A percentile compares a stretch with the other conserved stretches of the same genome.
Conservation (phyloP, 2,797 vertebrate genomes). For the Margarornis squamiger region DNA sequence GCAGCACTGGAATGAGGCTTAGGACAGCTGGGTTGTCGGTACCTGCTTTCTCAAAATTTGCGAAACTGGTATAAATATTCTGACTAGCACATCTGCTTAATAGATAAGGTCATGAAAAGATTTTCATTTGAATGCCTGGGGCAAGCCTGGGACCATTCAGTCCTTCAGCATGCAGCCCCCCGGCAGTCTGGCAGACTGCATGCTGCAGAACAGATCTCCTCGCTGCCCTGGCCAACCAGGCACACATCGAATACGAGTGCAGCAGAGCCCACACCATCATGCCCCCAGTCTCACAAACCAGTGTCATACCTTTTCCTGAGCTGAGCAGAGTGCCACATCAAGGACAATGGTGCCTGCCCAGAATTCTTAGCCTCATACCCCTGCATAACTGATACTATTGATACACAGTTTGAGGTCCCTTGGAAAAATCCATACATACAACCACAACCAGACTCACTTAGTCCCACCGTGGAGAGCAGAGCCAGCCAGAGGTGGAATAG, state of each 20-base stretch:
- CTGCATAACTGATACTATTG: not conserved
- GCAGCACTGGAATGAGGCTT: not conserved
- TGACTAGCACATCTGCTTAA: not conserved
- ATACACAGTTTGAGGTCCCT: not conserved
- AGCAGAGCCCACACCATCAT: not conserved
- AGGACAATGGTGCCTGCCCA: not conserved
- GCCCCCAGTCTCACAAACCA: not conserved
- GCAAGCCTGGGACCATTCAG: not conserved
- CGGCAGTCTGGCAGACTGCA: not conserved
- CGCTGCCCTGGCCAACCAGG: not conserved
- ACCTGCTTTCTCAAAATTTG: not conserved
- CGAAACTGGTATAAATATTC: not conserved
- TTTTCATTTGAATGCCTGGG: not conserved
- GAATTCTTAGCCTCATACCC: not conserved
- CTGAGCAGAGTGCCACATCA: not conserved
- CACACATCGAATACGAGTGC: not conserved
- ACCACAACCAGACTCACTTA: rapidly evolving
- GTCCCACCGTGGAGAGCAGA: not conserved
- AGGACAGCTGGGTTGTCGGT: not conserved
- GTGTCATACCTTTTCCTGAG: not conserved
- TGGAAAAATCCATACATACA: not conserved
- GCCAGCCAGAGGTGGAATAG: not conserved
- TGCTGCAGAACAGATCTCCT: not conserved
- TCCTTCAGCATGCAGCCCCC: not conserved
- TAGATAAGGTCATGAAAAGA: not conserved